Evolutionary conservation across 2,797 vertebrate genomes (phyloP).

Genomic region (Onychomys arenicola): DNA sequence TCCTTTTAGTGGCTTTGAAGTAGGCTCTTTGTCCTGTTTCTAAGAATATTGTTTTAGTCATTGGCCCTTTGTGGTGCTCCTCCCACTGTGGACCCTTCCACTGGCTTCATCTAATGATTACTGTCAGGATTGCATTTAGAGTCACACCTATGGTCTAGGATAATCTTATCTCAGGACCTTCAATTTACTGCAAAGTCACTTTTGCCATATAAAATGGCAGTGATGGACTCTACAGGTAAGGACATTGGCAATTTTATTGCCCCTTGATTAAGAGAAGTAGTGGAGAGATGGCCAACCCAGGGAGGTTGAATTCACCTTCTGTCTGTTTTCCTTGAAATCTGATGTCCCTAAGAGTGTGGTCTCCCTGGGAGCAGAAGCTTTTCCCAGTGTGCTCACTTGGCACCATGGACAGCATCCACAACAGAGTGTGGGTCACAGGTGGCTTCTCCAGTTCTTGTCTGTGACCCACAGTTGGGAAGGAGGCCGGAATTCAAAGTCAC

Average conservation of each 20-base stretch:
- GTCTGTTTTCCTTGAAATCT: not conserved
- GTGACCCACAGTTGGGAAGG: not conserved
- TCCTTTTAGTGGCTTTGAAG: no score
- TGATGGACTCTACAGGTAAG: not conserved
- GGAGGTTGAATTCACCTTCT: not conserved
- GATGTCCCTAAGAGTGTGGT: not conserved
- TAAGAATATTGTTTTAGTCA: no score
- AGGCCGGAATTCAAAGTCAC: not conserved
- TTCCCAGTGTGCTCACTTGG: fast-evolving
- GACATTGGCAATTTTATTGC: no score
- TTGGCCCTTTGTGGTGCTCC: fast-evolving
- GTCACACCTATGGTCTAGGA: not conserved
- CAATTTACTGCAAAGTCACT: not conserved
- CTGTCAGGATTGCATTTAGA: no score
- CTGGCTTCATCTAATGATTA: not conserved
- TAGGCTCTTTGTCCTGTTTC: not conserved
- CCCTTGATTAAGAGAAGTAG: not conserved
- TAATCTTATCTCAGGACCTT: not conserved
- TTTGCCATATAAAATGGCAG: not conserved
- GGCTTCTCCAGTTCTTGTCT: not conserved
- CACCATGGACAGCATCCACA: fast-evolving
- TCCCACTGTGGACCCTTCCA: not conserved
- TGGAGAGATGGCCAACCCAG: not conserved
- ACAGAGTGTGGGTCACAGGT: fast-evolving
- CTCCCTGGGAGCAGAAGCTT: not conserved